Evolutionary conservation across 1,140 invertebrate genomes (phyloP).

Genomic region (Aethina tumida): DNA sequence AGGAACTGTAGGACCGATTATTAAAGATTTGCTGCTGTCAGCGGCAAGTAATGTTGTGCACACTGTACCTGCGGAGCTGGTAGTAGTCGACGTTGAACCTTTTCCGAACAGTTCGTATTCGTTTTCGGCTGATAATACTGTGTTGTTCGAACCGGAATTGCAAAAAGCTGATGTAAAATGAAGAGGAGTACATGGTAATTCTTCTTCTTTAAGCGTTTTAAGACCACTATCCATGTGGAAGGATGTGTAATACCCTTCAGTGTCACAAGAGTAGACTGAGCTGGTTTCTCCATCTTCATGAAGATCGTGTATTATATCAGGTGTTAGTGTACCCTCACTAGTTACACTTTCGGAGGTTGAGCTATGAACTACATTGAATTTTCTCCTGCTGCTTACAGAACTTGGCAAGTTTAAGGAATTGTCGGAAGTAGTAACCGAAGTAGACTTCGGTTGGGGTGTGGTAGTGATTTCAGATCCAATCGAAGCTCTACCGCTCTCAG

Average conservation of each 20-base stretch:
- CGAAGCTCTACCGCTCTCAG: slow-evolving; percentile 75
- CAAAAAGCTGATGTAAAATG: slow-evolving; percentile 50
- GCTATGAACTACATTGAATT: slow-evolving; percentile 48
- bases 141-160: slow-evolving; percentile 44
- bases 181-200: slow-evolving; percentile 51
- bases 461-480: slow-evolving; percentile 72
- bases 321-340: slow-evolving; percentile 75
- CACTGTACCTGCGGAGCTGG: slow-evolving; percentile 80
- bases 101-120: slow-evolving; percentile 84
- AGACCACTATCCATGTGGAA: slow-evolving; percentile 93
- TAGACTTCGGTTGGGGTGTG: slow-evolving; percentile 59
- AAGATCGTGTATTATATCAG: slow-evolving; percentile 63
- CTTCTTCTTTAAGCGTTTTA: slow-evolving; percentile 74
- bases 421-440: slow-evolving; percentile 54
- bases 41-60: slow-evolving; percentile 65
- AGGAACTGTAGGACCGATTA: slow-evolving; percentile 58
- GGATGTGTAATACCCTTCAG: slow-evolving; percentile 94
- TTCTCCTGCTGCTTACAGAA: slow-evolving; percentile 53
- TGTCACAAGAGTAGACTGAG: slow-evolving; percentile 91
- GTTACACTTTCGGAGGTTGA: slow-evolving; percentile 73
- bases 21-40: slow-evolving; percentile 43
- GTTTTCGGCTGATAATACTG: slow-evolving; percentile 59
- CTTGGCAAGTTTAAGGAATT: slow-evolving; percentile 56
- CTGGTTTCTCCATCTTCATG: slow-evolving; percentile 81
- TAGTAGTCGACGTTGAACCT: slow-evolving; percentile 80